Conservation (phyloP, 2,888 invertebrate genomes). For the Phlogophora meticulosa region DNA sequence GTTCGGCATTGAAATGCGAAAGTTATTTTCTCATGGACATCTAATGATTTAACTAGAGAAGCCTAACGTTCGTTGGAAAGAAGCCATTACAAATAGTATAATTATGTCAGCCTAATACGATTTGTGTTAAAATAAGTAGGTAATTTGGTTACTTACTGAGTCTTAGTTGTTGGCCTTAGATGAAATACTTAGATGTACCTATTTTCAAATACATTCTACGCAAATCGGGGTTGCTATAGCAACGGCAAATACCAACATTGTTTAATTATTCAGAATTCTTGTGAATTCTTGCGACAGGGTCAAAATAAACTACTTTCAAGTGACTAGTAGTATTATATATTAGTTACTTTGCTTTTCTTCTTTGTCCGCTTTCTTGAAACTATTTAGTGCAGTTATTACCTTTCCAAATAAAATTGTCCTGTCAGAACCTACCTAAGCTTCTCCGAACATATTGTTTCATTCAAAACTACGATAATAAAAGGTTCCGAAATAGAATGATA, state of each 20-base stretch:
- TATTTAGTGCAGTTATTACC: neutral
- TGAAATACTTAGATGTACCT: slow-evolving; percentile 21
- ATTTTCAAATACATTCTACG: slow-evolving; percentile 7
- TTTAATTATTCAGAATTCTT: slow-evolving; percentile 23
- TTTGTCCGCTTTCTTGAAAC: slow-evolving; percentile 11
- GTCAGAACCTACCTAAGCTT: slow-evolving; percentile 2
- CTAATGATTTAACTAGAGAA: slow-evolving; percentile 41
- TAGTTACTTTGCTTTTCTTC: neutral
- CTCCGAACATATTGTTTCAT: neutral
- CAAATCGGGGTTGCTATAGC: slow-evolving; percentile 34
- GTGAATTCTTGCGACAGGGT: slow-evolving; percentile 1
- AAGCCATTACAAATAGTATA: slow-evolving; percentile 46
- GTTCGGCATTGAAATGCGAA: slow-evolving; percentile 19
- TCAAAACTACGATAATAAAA: neutral
- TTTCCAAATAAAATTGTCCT: neutral
- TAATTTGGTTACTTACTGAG: neutral
- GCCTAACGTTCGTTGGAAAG: slow-evolving; percentile 42
- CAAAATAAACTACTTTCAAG: neutral
- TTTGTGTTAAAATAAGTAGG: slow-evolving; percentile 13
- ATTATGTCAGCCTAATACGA: neutral
- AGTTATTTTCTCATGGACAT: slow-evolving; percentile 47
- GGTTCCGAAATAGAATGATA: neutral
- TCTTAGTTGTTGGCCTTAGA: slow-evolving; percentile 3
- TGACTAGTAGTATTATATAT: neutral
- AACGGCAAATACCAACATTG: slow-evolving; percentile 31